These are phyloP conservation scores for Telenomus remus DNA, from an alignment of 1,140 invertebrate species.

Conservation along the genomic window DNA sequence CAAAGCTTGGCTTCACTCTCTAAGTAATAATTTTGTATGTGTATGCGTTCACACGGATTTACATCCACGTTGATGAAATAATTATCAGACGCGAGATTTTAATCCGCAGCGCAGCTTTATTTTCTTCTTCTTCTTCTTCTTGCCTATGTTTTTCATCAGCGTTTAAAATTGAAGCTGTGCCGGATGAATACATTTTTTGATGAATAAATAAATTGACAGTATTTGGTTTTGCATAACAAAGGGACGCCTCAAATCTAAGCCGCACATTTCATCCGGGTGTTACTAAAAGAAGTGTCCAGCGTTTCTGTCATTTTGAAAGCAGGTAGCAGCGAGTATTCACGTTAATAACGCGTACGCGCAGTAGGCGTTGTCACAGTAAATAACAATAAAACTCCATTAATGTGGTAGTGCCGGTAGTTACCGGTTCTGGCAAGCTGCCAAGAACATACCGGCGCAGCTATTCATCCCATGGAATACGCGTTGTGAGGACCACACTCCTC, in stretches of 20 bases:
- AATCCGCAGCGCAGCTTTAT: too few relatives aligned
- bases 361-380: conserved; percentile 69
- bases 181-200: too few relatives aligned
- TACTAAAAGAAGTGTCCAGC: conserved; percentile 49
- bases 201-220: conserved; percentile 38
- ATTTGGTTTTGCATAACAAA: conserved; percentile 13
- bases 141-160: too few relatives aligned
- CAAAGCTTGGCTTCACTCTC: not conserved
- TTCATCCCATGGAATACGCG: conserved; percentile 65
- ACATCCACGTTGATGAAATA: too few relatives aligned
- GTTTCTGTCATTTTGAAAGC: conserved; percentile 56
- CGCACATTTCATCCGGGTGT: conserved; percentile 46
- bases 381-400: conserved; percentile 76
- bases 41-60: too few relatives aligned
- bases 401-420: conserved; percentile 70
- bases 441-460: conserved; percentile 66
- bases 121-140: too few relatives aligned
- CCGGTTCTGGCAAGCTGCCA: conserved; percentile 69
- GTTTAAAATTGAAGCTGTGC: too few relatives aligned
- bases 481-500: conserved; percentile 47
- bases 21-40: not conserved
- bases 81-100: too few relatives aligned
- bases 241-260: conserved; percentile 30
- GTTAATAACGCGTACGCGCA: conserved; percentile 64
- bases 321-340: conserved; percentile 57